A percentile compares a stretch with the other conserved stretches of the same genome.
These are phyloP conservation scores for Argentina silus DNA, from an alignment of 2,797 vertebrate genomes.

Conservation along the genomic window DNA sequence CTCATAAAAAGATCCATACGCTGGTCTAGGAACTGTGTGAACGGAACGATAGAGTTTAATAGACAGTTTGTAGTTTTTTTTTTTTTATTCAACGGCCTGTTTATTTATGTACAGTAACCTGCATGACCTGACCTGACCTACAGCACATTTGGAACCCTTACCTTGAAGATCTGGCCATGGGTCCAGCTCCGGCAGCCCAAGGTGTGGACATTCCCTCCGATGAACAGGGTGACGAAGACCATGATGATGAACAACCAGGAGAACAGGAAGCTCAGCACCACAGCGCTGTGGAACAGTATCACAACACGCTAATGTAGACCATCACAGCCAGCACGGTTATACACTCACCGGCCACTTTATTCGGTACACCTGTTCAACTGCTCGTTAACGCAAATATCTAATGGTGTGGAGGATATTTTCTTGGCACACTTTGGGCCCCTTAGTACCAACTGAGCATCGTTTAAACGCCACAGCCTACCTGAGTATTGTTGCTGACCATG, in stretches of 20 bases:
- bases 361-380: too few relatives aligned
- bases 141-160: constrained; percentile 30
- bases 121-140: not conserved
- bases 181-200: constrained; percentile 78
- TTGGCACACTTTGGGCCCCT: too few relatives aligned
- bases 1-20: constrained; percentile 22
- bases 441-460: too few relatives aligned
- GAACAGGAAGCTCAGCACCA: constrained; percentile 77
- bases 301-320: not conserved
- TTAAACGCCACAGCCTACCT: too few relatives aligned
- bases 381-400: too few relatives aligned
- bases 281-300: constrained; percentile 57
- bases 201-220: constrained; percentile 80
- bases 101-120: too few relatives aligned
- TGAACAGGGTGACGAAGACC: constrained; percentile 77
- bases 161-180: constrained; percentile 77
- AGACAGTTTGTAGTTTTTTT: not conserved
- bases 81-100: not conserved
- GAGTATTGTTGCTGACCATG: too few relatives aligned
- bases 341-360: too few relatives aligned
- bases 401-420: too few relatives aligned
- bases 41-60: not conserved
- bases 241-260: constrained; percentile 79
- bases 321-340: not conserved
- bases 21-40: constrained; percentile 33